phyloP scores from a whole-genome alignment of 2,113 vertebrate species.

The Tenrec ecaudatus region DNA sequence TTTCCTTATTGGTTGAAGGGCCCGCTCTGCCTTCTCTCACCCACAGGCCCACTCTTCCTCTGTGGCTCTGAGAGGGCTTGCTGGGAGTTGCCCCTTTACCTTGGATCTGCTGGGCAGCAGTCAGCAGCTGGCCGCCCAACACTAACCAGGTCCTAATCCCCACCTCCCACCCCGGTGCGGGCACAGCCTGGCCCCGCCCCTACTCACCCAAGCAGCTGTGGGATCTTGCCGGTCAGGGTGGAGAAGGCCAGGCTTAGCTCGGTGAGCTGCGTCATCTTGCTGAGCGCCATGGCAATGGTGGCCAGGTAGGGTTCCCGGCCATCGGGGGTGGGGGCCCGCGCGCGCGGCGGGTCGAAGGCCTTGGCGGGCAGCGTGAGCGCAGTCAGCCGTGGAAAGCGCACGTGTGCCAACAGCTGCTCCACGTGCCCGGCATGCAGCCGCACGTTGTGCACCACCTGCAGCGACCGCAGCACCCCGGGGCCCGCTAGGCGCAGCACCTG shows the following conservation, averaged over 20 bases:
- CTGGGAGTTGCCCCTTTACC: no score
- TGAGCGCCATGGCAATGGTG: conserved; percentile 90
- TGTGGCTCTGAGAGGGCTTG: no score
- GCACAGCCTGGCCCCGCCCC: not conserved
- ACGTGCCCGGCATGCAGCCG: conserved; percentile 93
- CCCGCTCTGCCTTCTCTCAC: no score
- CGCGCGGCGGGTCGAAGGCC: conserved; percentile 89
- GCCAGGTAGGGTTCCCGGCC: conserved; percentile 84
- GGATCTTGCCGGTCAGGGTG: conserved; percentile 92
- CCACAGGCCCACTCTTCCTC: no score
- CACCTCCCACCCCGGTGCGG: no score
- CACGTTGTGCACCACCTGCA: conserved; percentile 96
- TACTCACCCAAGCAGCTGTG: conserved; percentile 91
- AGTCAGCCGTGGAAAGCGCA: conserved; percentile 88
- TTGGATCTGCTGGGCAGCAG: not conserved
- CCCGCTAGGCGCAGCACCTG: conserved; percentile 90
- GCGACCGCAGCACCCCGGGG: conserved; percentile 86
- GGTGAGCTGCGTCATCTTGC: conserved; percentile 87
- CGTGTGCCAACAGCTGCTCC: conserved; percentile 91
- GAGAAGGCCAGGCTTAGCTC: conserved; percentile 95
- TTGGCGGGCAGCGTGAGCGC: conserved; percentile 93
- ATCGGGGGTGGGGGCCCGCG: conserved; percentile 54
- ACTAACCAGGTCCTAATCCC: not conserved
- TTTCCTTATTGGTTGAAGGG: no score
- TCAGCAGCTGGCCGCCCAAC: not conserved